A percentile compares a stretch with the other conserved stretches of the same genome.
phyloP scores from a whole-genome alignment of 2,113 vertebrate species.

The Ciconia stormi region DNA sequence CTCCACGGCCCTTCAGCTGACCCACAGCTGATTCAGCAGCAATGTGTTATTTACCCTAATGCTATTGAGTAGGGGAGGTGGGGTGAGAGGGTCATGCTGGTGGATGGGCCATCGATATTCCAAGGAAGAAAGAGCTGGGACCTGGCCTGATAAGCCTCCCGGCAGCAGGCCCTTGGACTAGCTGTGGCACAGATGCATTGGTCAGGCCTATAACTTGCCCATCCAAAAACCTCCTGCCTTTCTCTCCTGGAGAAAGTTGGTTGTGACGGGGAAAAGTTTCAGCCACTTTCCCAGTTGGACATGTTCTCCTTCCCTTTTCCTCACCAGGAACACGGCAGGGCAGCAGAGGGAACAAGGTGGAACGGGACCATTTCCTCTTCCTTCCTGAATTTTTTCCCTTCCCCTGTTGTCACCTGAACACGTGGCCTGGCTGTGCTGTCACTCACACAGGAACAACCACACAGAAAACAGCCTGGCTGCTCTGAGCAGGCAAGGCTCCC shows the following conservation, averaged over 20 bases:
- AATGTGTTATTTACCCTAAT: not conserved
- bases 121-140: not conserved
- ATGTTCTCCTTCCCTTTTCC: not conserved
- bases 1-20: not conserved
- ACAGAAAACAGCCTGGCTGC: not conserved
- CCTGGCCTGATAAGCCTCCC: not conserved
- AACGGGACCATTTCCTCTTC: not conserved
- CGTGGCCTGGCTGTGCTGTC: not conserved
- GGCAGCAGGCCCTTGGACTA: not conserved
- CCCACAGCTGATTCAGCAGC: not conserved
- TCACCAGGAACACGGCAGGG: not conserved
- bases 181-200: rapidly evolving
- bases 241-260: not conserved
- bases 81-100: not conserved
- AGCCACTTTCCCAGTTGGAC: not conserved
- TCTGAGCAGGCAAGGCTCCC: not conserved
- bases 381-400: not conserved
- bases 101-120: not conserved
- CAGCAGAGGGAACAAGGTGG: not conserved
- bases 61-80: not conserved
- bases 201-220: not conserved
- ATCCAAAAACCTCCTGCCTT: not conserved
- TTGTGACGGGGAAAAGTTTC: not conserved
- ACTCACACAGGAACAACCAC: not conserved
- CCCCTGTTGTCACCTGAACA: not conserved